A percentile compares a stretch with the other conserved stretches of the same genome.
Conservation (phyloP, 2,888 invertebrate species). For the Tridacna gigas region DNA sequence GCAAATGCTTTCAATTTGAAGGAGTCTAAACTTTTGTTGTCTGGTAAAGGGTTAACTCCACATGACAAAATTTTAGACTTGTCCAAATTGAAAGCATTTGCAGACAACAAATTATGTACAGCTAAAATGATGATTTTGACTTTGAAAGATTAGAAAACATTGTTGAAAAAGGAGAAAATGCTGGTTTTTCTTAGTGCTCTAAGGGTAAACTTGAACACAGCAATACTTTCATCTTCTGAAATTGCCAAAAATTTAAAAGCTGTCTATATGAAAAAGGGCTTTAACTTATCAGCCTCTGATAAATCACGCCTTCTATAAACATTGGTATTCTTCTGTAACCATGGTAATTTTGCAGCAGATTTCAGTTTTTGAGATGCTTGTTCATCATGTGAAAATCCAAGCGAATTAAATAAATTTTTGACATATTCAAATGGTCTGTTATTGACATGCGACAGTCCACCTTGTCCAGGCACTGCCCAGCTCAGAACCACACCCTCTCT, state of each 20-base stretch:
- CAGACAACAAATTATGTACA: too few relatives aligned
- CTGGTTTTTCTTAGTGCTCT: too few relatives aligned
- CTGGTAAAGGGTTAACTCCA: not conserved
- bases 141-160: too few relatives aligned
- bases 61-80: not conserved
- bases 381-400: slow-evolving; percentile 49
- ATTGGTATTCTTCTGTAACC: slow-evolving; percentile 52
- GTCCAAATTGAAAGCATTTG: not conserved
- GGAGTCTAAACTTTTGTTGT: not conserved
- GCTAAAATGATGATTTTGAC: too few relatives aligned
- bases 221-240: not conserved
- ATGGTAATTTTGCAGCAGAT: slow-evolving; percentile 30
- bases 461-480: slow-evolving; percentile 63
- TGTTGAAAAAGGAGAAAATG: too few relatives aligned
- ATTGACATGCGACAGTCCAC: slow-evolving; percentile 62
- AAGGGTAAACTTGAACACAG: too few relatives aligned
- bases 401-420: slow-evolving; percentile 27
- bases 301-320: slow-evolving; percentile 45
- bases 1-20: not conserved
- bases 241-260: not conserved
- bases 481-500: slow-evolving; percentile 64
- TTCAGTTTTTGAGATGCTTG: slow-evolving; percentile 35
- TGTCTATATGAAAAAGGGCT: slow-evolving; percentile 29
- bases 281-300: slow-evolving; percentile 29
- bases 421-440: slow-evolving; percentile 53